Conservation (phyloP, 2,113 vertebrate species). For the Cettia cetti region DNA sequence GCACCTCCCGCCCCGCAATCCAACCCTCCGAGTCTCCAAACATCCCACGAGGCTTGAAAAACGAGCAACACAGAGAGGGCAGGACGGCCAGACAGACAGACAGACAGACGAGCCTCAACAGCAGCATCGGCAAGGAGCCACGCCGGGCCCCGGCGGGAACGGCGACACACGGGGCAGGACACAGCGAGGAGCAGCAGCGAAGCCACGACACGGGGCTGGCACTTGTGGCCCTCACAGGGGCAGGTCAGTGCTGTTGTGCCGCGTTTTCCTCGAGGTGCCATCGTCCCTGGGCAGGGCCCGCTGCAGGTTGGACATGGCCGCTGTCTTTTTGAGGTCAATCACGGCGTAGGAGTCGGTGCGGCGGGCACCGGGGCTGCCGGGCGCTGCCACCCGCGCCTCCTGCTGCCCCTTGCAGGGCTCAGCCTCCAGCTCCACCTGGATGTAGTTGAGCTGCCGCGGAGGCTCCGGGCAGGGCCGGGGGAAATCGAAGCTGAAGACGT, state of each 20-base stretch:
- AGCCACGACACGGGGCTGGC: conserved; percentile 1
- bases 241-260: conserved; percentile 99
- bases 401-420: conserved; percentile 54
- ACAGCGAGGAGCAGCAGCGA: neutral
- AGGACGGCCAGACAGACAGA: neutral
- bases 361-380: conserved; percentile 56
- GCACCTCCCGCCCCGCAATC: neutral
- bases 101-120: neutral
- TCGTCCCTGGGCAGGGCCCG: conserved; percentile 95
- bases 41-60: conserved; percentile 7
- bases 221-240: conserved; percentile 78
- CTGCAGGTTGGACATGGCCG: conserved; percentile 97
- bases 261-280: conserved; percentile 94
- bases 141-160: neutral
- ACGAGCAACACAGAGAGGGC: neutral
- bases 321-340: conserved; percentile 97
- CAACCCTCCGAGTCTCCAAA: conserved; percentile 24
- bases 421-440: conserved; percentile 95
- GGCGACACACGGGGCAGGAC: neutral
- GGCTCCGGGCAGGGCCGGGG: conserved; percentile 80
- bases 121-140: neutral
- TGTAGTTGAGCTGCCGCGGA: conserved; percentile 94
- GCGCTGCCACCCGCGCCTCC: neutral
- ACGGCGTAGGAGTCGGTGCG: conserved; percentile 92
- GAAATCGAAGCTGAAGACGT: conserved; percentile 94